Evolutionary conservation across 2,888 invertebrate genomes (phyloP), one percentile per base, ranked within the genome.

Genomic region (Epiblema foenella): DNA sequence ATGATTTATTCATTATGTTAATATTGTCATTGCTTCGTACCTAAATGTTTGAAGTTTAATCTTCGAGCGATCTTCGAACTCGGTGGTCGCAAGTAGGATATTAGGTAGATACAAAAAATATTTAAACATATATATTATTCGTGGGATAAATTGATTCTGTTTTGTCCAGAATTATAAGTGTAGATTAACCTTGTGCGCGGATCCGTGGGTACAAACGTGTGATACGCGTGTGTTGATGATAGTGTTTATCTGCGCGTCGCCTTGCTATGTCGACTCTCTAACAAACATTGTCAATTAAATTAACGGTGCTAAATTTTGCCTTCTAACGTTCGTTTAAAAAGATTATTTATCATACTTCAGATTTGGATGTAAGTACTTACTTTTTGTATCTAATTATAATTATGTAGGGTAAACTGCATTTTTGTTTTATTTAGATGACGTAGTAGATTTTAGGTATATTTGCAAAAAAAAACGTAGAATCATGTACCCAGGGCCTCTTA

Each of bases 241-340:
- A 87, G 89, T 90, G 80, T 71, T 83, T 81, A 83, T 84, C 84
- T 81, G 85, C 77, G 80, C 83, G 79, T 83, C 82, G 84, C 76
- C 78, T 78, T 76, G 79, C 76, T 77, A 81, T 81, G 81, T 82
- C 85, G 86, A 80, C 80, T 80, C 80, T 77, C 73, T 82, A 79
- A 77, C 79, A 75, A 65, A 64, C 39, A 57, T 72, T 69, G 52
- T 66, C 20, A 20, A 33, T 24, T 52, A 52, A 33, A 63, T 7
- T 29, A 29, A 20, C 52, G n/a, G 20, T 51, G 42, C 20, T n/a
- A 64, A 24, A 54, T 39, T 39, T 54, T 54, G 10, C 11, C n/a
- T 24, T 54, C 24, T 15, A 20, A 54, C 12, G 33, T 52, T 52
- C n/a, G 39, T n/a, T 37, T 15, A 9, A 11, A 37, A 17, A 59